A percentile compares a stretch with the other conserved stretches of the same genome.
Conservation (phyloP, 2,888 invertebrate genomes). For the Ectemnius lituratus region DNA sequence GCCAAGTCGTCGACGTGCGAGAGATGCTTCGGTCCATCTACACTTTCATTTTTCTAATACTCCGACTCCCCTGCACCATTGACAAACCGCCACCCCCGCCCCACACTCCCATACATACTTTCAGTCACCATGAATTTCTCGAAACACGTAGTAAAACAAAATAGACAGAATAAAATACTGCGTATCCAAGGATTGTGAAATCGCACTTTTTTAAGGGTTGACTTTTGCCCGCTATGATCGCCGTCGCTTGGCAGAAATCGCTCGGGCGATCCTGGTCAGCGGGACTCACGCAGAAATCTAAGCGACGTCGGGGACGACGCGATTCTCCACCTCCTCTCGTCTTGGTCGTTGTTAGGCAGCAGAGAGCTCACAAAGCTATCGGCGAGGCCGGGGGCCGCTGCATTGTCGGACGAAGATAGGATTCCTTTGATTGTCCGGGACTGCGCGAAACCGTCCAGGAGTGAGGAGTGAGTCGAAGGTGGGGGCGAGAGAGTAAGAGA, state of each 20-base stretch:
- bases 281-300: conserved; percentile 61
- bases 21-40: conserved; percentile 41
- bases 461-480: conserved; percentile 24
- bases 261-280: conserved; percentile 38
- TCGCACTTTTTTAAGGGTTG: no score
- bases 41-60: conserved; percentile 53
- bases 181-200: no score
- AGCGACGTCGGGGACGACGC: conserved; percentile 20
- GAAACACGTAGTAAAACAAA: no score
- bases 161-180: no score
- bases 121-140: background rate
- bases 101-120: background rate
- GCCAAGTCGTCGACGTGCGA: background rate
- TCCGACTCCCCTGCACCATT: conserved; percentile 43
- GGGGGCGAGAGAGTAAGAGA: conserved; percentile 27
- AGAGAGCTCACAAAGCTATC: conserved; percentile 64
- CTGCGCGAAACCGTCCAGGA: conserved; percentile 60
- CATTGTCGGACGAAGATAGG: conserved; percentile 70
- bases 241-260: background rate
- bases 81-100: conserved; percentile 9
- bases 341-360: conserved; percentile 54
- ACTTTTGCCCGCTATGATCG: background rate
- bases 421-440: conserved; percentile 69
- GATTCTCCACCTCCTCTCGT: conserved; percentile 29
- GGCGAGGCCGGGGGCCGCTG: conserved; percentile 51